Base-by-base conservation (phyloP, 2,888 invertebrate genomes). In the Ichneumon xanthorius region DNA sequence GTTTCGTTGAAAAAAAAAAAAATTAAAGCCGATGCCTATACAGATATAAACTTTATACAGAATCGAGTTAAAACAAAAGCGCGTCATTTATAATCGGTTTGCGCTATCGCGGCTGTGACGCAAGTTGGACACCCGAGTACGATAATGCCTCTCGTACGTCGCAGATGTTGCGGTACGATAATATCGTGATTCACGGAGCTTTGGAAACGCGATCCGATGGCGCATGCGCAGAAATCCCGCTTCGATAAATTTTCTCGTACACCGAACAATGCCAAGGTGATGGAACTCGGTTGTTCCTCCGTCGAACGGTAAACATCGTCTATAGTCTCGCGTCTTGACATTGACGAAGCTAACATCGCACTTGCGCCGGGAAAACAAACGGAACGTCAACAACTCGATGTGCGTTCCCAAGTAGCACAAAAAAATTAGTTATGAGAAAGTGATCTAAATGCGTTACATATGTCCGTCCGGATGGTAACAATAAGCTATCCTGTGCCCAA, bases 31-130 rank as follows among this genome's bases (percentile, higher is more conserved):
- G 37, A 6, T 40, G 9, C 40, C 9, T 2, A 9, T 40, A 9
- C 9, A 40, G 50, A 53, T 6, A 63, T 16, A 30, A 63, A 33
- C 16, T 16, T 30, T 45, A 45, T 45, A 16, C 4, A 16, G 4
- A 45, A 40, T 11, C 3, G 45, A 14, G 4, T 45, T 45, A 14
- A 16, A 45, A 45, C 16, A 16, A 67, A 53, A 50, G 1, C 37
- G 37, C 53, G 37, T 45, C 26, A 68, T 45, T 61, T 26, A 16
- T 14, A 45, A 45, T 68, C 19, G 26, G 2, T 22, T 30, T 7
- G 30, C 63, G 63, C 63, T 75, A 75, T 75, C 48, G 75, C 22
- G 33, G 26, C 48, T 14, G 48, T 75, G 75, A 75, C 63, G 63
- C 61, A 63, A 75, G 48, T 63, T 30, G n/a, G 63, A 63, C 75